Percentiles rank a stretch among this genome's conserved stretches.
phyloP scores from a whole-genome alignment of 92 coral and sea anemone genomes.

The Palythoa heliodiscus region DNA sequence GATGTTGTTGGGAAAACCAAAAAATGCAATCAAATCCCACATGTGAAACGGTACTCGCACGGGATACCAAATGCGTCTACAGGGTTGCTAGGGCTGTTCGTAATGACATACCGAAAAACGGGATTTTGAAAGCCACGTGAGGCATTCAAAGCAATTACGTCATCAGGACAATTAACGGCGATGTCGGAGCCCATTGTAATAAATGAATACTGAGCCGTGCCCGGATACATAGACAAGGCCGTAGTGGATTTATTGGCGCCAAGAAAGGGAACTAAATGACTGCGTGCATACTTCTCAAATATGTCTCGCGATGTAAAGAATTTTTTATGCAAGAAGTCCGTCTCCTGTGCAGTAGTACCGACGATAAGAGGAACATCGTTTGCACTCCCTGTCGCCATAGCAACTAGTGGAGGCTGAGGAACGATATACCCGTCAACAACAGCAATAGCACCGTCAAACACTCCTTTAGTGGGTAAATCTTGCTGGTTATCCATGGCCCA shows the following conservation, averaged over 20 bases:
- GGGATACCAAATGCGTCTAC: conserved; percentile 32
- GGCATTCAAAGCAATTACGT: conserved; percentile 56
- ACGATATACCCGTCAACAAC: conserved; percentile 64
- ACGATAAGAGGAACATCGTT: conserved; percentile 67
- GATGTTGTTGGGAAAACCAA: conserved; percentile 52
- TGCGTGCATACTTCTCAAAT: conserved; percentile 38
- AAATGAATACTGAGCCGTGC: conserved; percentile 43
- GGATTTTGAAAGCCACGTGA: conserved; percentile 50
- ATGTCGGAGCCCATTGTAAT: conserved; percentile 65
- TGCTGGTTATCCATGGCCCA: conserved; percentile 51
- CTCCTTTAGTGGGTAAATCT: conserved; percentile 63
- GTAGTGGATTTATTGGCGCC: conserved; percentile 24
- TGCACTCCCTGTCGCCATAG: conserved; percentile 51
- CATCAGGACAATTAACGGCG: conserved; percentile 60
- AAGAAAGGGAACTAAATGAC: conserved; percentile 59
- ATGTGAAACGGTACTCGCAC: conserved; percentile 57
- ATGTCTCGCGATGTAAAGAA: conserved; percentile 41
- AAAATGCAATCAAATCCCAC: conserved; percentile 74
- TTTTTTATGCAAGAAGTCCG: conserved; percentile 40
- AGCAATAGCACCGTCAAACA: conserved; percentile 62
- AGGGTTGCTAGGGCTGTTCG: conserved; percentile 53
- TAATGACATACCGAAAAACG: conserved; percentile 64
- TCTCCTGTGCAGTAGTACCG: conserved; percentile 75
- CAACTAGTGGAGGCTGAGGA: conserved; percentile 62
- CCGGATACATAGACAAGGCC: conserved; percentile 54